Evolutionary conservation across 2,888 invertebrate genomes (phyloP), one percentile per base, ranked within the genome.

Genomic region (Coelopa pilipes): DNA sequence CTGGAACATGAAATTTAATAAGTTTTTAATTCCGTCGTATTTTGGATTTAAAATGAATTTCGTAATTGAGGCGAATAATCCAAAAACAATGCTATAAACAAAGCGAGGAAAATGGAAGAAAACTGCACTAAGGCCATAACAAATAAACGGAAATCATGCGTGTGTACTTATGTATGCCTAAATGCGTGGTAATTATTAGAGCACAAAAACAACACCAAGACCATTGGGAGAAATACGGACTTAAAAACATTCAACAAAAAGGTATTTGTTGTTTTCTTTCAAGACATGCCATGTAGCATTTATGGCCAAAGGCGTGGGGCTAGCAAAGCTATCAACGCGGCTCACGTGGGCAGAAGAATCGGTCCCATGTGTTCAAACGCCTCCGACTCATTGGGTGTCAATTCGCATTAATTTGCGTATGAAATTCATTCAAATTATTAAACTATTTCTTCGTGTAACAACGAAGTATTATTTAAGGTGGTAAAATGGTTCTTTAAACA

Each of bases 131-230:
- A 60, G 21, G 10, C 46, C 17, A 47, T 17, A 47, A 21, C 49
- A 21, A 19, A n/a, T 47, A 24, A 19, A 12, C 11, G 57, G 10
- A 11, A 19, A 21, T 1, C 9, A 19, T 57, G 57, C 24, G 21
- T 59, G 21, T 11, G 24, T 59, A 24, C 19, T 46, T 47, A 47
- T 49, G 66, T 24, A 21, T 67, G 50, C 17, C n/a, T 53, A 34
- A 62, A 70, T 70, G 70, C 70, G 70, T 70, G 70, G 21, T n/a
- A 49, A 60, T 50, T 50, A 70, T 50, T 60, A 70, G 60, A 60
- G 60, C 70, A 50, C 47, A 19, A 62, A 60, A 53, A 67, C 62
- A 12, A n/a, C 34, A 53, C 5, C n/a, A 67, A 55, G 45, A 7
- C 2, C 2, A 34, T 7, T 7, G 34, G 34, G 4, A 66, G 46